Evolutionary conservation across 2,113 vertebrate genomes (phyloP).

Genomic region (Nannobrachium achirus): DNA sequence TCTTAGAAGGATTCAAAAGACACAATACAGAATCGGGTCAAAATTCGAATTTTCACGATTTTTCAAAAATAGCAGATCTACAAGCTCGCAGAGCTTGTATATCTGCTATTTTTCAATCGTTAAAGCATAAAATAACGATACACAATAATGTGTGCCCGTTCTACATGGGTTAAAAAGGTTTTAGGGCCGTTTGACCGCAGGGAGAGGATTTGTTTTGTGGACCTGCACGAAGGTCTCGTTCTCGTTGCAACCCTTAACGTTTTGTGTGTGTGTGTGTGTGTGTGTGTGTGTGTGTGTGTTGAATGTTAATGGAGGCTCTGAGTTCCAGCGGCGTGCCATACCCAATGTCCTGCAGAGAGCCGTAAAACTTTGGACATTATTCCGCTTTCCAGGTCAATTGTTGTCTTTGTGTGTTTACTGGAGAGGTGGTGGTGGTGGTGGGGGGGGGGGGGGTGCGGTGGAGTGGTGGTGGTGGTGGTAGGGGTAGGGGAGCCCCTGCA

Average conservation of each 20-base stretch:
- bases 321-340: slow-evolving; percentile 13
- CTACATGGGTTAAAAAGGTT: too few relatives aligned
- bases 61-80: too few relatives aligned
- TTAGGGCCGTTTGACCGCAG: too few relatives aligned
- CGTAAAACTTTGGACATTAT: slow-evolving; percentile 34
- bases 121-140: too few relatives aligned
- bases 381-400: slow-evolving; percentile 40
- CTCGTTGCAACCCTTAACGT: not conserved
- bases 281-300: slow-evolving; percentile 13
- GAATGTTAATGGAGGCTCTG: slow-evolving; percentile 11
- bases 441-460: not conserved
- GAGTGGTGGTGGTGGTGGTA: not conserved
- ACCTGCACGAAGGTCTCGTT: not conserved
- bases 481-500: not conserved
- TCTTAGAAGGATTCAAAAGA: too few relatives aligned
- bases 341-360: slow-evolving; percentile 11
- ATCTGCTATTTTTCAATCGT: too few relatives aligned
- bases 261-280: too few relatives aligned
- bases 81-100: too few relatives aligned
- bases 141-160: too few relatives aligned
- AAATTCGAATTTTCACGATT: too few relatives aligned
- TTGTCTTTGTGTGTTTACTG: slow-evolving; percentile 37
- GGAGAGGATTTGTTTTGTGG: too few relatives aligned
- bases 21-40: too few relatives aligned
- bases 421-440: not conserved